phyloP scores from a whole-genome alignment of 2,113 vertebrate genomes.

The Halichoerus grypus region DNA sequence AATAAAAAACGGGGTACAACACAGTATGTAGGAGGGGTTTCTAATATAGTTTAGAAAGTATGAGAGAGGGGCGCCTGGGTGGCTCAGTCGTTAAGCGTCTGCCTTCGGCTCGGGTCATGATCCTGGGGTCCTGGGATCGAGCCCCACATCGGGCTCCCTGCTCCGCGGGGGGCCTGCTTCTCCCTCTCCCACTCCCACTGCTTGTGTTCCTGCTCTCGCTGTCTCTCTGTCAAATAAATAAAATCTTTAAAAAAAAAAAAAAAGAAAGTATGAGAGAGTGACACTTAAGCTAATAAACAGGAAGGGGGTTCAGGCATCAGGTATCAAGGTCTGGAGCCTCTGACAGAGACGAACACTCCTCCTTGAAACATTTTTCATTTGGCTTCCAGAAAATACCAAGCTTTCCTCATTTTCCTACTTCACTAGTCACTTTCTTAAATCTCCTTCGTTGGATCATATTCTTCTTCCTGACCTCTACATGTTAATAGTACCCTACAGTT shows the following conservation, averaged over 20 bases:
- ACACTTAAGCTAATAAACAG: not conserved
- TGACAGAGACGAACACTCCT: not conserved
- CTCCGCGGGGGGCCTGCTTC: too few relatives aligned
- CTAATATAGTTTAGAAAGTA: not conserved
- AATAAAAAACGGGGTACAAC: not conserved
- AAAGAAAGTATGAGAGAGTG: not conserved
- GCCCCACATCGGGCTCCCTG: too few relatives aligned
- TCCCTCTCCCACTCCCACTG: too few relatives aligned
- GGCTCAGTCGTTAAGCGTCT: too few relatives aligned
- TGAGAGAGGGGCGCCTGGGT: not conserved
- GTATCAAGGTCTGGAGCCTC: not conserved
- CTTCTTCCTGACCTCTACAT: slow-evolving; percentile 5
- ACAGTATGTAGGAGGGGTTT: not conserved
- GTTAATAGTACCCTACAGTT: not conserved
- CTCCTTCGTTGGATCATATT: not conserved
- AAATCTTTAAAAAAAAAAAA: too few relatives aligned
- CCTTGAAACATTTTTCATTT: not conserved
- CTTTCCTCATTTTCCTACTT: not conserved
- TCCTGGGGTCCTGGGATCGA: too few relatives aligned
- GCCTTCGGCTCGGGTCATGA: too few relatives aligned
- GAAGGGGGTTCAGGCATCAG: not conserved
- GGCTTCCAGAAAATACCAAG: not conserved
- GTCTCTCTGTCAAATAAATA: too few relatives aligned
- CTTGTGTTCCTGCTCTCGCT: too few relatives aligned
- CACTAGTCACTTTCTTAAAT: not conserved